Conservation (phyloP, 2,888 invertebrate genomes). For the Microctonus hyperodae region DNA sequence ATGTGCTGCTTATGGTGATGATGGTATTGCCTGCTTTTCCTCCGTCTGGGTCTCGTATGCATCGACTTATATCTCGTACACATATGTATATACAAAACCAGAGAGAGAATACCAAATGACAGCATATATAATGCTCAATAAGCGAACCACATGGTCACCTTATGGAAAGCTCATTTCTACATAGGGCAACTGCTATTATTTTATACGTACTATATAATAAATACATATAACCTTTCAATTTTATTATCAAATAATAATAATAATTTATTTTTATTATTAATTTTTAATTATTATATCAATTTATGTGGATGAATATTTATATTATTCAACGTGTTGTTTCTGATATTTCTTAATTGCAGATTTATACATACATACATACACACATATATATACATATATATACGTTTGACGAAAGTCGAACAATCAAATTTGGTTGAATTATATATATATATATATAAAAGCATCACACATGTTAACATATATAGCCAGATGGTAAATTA, state of each 20-base stretch:
- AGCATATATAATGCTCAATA: conserved; percentile 41
- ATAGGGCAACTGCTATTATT: conserved; percentile 2
- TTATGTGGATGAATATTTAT: too few species aligned
- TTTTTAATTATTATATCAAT: background rate
- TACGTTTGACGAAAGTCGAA: conserved; percentile 11
- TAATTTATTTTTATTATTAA: too few species aligned
- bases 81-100: background rate
- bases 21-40: background rate
- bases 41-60: background rate
- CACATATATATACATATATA: too few species aligned
- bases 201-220: too few species aligned
- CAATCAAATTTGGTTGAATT: conserved; percentile 11
- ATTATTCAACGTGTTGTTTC: too few species aligned
- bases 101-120: conserved; percentile 31
- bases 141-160: conserved; percentile 45
- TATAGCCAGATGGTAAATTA: conserved; percentile 24
- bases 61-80: background rate
- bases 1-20: background rate
- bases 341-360: background rate
- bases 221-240: background rate
- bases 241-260: too few species aligned
- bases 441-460: background rate
- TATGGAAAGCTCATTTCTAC: conserved; percentile 32
- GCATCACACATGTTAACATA: conserved; percentile 18
- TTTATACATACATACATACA: too few species aligned